Base-by-base conservation (phyloP, 1,140 invertebrate species). In the Heliconius hewitsoni region DNA sequence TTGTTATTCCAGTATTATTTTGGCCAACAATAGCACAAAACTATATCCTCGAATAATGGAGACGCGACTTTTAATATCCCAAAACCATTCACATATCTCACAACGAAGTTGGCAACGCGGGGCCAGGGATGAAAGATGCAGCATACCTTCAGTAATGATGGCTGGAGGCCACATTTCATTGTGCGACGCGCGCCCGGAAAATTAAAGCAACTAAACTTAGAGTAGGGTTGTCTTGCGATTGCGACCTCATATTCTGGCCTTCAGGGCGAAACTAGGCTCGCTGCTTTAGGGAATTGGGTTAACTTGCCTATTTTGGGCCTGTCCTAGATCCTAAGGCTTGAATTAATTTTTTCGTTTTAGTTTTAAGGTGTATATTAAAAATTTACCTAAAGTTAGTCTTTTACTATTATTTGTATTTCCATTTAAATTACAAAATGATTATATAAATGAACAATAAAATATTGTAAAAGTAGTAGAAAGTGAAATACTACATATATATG, bases 201-300 rank as follows among this genome's bases (percentile, higher is more conserved):
- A 86, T 86, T 86, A 86, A 86, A 83, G 79, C 82, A 82, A 78
- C 81, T 86, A 82, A 86, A 86, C 84, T 85, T 85, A 80, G 78
- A 80, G 71, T 72, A 72, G 30, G 34, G 37, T 72, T 72, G 71
- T 42, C 71, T 39, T 42, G 71, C 60, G 27, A 66, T 39, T 42
- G 71, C 27, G 60, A 66, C 60, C 60, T 66, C 60, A 23, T 30
- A 66, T 30, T 66, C 60, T 57, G n/a, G 55, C 8, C 55, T 57
- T 19, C 30, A 4, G 23, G 27, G n/a, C 60, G 27, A 66, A 66
- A 66, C 60, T 30, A 66, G 60, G 60, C 60, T 66, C 13, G 30
- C 27, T 66, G 2, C 60, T 27, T 3, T 16, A 11, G 60, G 60
- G n/a, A 30, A 30, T 66, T 11, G 27, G 60, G 23, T 13, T 66